Base-by-base conservation (phyloP, 2,113 vertebrate genomes). In the Paraplagusia blochii region DNA sequence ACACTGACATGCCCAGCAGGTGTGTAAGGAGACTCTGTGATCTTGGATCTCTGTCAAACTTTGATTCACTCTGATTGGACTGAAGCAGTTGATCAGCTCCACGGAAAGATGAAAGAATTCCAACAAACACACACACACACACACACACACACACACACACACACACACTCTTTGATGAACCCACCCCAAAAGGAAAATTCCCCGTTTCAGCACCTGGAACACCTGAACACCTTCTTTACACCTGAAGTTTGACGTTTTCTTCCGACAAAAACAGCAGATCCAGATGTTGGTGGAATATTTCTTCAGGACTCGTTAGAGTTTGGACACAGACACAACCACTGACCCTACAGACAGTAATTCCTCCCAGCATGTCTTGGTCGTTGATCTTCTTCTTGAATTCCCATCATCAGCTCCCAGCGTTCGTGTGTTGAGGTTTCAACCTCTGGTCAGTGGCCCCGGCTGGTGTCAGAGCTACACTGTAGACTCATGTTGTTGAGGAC, bases 11-110 rank as follows among this genome's bases (percentile, higher is more conserved):
- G 80, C 80, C 80, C 51, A 75, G 82, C 86, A 86, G 86, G 82
- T 84, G 81, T 82, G 65, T 71, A 48, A 64, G 63, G 63, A 63
- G 72, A 69, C 71, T 83, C 71, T 82, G 66, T 79, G 78, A 80
- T 86, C 84, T 83, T 86, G 69, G 75, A 85, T 66, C 70, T 71
- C 59, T 82, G 85, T 82, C 75, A 79, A 75, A 82, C 79, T 81
- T 71, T 68, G 40, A 79, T 72, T 51, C 18, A 17, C 47, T 68
- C 55, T 74, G 55, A 85, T 79, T 86, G 71, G 71, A 85, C 77
- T 46, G 17, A 36, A 76, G 43, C 65, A 63, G 56, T 71, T 58
- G 44, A 51, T 59, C 64, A 47, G 53, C 39, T 80, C 16, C 45
- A 61, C 59, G 70, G 6, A 34, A 57, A 72, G 17, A 58, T 17